Evolutionary conservation across 2,113 vertebrate species (phyloP), one percentile per base, ranked within the genome.

Genomic region (Gobiocypris rarus): DNA sequence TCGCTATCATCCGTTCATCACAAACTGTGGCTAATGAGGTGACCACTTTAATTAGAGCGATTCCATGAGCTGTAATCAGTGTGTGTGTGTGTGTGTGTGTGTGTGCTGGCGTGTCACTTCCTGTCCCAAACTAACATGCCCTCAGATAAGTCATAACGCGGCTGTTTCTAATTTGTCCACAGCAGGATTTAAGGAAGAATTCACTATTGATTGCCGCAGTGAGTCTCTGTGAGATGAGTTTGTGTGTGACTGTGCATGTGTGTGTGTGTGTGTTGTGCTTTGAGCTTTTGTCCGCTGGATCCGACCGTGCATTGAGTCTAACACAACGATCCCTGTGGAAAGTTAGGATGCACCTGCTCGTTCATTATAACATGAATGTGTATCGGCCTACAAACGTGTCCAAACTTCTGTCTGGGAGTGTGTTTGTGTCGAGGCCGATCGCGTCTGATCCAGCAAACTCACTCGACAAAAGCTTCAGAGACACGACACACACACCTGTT

Each of bases 111-210:
- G 61, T 63, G 61, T 43, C 34, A 43, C 28, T 70, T 59, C 31
- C 13, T 41, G 69, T 54, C 67, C 67, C 4, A 28, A 6, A 34
- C 28, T 9, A 5, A 61, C 24, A 70, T 38, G 9, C 45, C 41
- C 3, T 80, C 11, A 69, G 26, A 59, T 67, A 69, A 58, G 38
- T 81, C 50, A 82, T 63, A 26, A 87, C 67, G 84, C 50, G 63
- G 54, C 41, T 81, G 78, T 75, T 74, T 85, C 52, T 86, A n/a
- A 85, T 87, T 54, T 83, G 17, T 84, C 45, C 84, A 84, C 87
- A 86, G 87, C 87, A 83, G 76, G 85, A 86, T 63, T 86, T 88
- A 56, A 86, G 87, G 87, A 86, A 82, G 87, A 88, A 88, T 77
- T 86, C 83, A 41, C 76, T 88, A 63, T 28, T 87, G 69, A 75